Percentiles rank a stretch among this genome's conserved stretches.
phyloP scores from a whole-genome alignment of 2,113 vertebrate species.

The Nyctibius bracteatus region DNA sequence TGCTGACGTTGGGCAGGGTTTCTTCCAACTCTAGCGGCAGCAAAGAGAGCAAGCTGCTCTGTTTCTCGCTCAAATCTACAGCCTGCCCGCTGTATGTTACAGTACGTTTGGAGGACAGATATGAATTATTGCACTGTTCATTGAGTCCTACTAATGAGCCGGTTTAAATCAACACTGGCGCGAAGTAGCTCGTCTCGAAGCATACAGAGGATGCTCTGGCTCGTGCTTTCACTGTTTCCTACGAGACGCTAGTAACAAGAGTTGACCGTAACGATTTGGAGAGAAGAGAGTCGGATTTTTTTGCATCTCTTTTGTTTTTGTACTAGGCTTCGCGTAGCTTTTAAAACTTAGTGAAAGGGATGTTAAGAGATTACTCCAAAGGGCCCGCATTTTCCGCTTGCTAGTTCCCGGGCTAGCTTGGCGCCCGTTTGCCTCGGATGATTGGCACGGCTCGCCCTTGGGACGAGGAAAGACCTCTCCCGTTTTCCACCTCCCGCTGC shows the following conservation, averaged over 20 bases:
- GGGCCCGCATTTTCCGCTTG: neutral
- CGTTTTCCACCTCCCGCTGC: neutral
- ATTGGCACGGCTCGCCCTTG: neutral
- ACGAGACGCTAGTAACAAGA: neutral
- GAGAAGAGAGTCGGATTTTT: neutral
- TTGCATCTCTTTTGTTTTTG: neutral
- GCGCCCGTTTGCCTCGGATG: neutral
- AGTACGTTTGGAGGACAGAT: neutral
- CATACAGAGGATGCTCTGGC: neutral
- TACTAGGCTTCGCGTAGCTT: neutral
- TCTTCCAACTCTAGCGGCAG: neutral
- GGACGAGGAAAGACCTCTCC: too few relatives aligned
- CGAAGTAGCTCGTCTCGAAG: neutral
- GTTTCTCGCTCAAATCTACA: neutral
- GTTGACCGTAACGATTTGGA: neutral
- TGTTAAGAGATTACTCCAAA: neutral
- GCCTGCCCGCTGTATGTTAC: neutral
- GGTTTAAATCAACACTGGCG: neutral
- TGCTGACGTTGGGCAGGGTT: neutral
- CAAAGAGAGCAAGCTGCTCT: neutral
- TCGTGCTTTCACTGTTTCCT: neutral
- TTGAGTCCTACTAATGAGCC: neutral
- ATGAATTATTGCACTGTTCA: neutral
- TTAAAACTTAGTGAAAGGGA: neutral
- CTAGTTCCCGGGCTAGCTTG: neutral